phyloP scores from a whole-genome alignment of 1,140 invertebrate species.

The Drosophila lini region DNA sequence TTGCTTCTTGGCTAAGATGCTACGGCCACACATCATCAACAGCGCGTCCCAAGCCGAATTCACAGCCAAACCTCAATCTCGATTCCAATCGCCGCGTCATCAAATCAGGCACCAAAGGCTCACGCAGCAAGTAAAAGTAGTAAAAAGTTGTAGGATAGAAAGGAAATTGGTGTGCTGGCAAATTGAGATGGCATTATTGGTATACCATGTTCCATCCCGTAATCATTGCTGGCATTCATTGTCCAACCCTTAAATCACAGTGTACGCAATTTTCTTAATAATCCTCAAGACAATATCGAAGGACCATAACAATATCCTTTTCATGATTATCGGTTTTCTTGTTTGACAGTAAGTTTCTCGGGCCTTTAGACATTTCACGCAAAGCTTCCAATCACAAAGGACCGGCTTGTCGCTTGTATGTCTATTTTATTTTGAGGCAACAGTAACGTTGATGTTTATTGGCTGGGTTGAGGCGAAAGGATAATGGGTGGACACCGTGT shows the following conservation, averaged over 20 bases:
- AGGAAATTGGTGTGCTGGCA: slow-evolving; percentile 33
- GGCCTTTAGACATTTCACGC: slow-evolving; percentile 4
- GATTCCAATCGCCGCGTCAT: slow-evolving; percentile 56
- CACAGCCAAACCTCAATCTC: slow-evolving; percentile 46
- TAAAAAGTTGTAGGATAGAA: slow-evolving; percentile 57
- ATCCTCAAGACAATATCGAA: slow-evolving; percentile 84
- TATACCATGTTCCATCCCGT: slow-evolving; percentile 22
- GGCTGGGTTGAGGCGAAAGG: slow-evolving; percentile 68
- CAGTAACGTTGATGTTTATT: slow-evolving; percentile 73
- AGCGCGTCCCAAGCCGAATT: slow-evolving; percentile 23
- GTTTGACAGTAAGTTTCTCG: slow-evolving; percentile 33
- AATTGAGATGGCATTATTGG: slow-evolving; percentile 67
- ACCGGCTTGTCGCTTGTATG: slow-evolving; percentile 35
- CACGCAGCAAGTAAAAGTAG: slow-evolving; percentile 66
- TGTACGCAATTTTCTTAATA: slow-evolving; percentile 81
- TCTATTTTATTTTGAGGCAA: slow-evolving; percentile 56
- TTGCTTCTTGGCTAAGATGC: slow-evolving; percentile 41
- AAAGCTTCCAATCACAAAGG: slow-evolving; percentile 23
- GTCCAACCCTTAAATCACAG: slow-evolving; percentile 83
- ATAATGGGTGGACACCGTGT: slow-evolving; percentile 49
- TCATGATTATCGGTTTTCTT: slow-evolving; percentile 78
- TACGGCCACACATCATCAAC: slow-evolving; percentile 55
- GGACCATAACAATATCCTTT: slow-evolving; percentile 83
- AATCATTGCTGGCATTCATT: slow-evolving; percentile 71
- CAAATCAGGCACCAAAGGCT: slow-evolving; percentile 71